Evolutionary conservation across 1,140 invertebrate species (phyloP), one percentile per base, ranked within the genome.

Genomic region (Penaeus vannamei): DNA sequence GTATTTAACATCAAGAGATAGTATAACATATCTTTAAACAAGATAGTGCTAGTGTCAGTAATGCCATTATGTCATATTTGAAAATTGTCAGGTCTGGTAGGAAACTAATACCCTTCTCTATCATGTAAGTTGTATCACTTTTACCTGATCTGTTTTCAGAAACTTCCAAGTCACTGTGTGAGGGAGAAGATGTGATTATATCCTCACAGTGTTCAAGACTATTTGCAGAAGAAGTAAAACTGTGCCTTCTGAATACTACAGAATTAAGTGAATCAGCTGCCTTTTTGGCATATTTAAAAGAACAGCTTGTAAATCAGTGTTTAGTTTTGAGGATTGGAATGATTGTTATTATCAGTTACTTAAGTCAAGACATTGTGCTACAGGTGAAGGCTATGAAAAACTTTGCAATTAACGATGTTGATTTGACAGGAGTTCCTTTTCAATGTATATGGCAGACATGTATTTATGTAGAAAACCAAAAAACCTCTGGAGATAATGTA

Each of bases 341-440:
- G 82, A 53, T 3, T 26, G 26, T 83, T 64, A 64, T 89, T 42
- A 20, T 89, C n/a, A 69, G 84, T 20, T 89, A 89, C n/a, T 66
- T 89, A 29, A 89, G 82, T 80, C 87, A 89, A 66, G 72, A 89
- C 17, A 53, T 89, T 22, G 53, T 79, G 12, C 36, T 89, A 22
- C 84, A 80, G 29, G 81, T 89, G 42, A 26, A 64, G n/a, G 42
- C 62, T 80, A 60, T 89, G 17, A 89, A 46, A 46, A 42, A 62
- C 17, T 89, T 66, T 66, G 87, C 64, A 62, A 4, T 79, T 32
- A n/a, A 80, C 20, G 66, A 22, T 0, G 5, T 26, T n/a, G 59
- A 64, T 8, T 29, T 3, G 12, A 14, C 60, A 12, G 8, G 83
- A 10, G 69, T 36, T 59, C 87, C 87, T 10, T 84, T 80, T 64